Conservation (phyloP, 2,888 invertebrate species). For the Pristionchus exspectatus region DNA sequence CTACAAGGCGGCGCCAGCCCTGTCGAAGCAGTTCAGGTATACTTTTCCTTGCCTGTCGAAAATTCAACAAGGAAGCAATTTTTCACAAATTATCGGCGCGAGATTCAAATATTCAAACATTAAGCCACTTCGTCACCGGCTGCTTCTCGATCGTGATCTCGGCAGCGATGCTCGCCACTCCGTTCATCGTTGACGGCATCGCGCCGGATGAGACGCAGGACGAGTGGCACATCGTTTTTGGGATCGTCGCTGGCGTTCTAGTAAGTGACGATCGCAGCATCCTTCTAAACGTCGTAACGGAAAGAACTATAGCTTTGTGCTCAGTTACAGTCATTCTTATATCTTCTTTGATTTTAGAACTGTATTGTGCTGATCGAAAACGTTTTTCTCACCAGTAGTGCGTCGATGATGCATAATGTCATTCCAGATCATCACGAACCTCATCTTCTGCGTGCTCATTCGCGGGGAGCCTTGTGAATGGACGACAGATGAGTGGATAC, state of each 20-base stretch:
- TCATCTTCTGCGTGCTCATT: constrained; percentile 70
- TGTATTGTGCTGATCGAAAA: too few species aligned
- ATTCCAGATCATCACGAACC: constrained; percentile 69
- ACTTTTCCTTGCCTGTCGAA: background rate
- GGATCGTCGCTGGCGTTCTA: constrained; percentile 65
- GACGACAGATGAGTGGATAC: constrained; percentile 59
- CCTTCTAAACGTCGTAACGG: too few species aligned
- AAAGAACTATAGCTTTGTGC: too few species aligned
- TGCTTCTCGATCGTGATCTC: constrained; percentile 76
- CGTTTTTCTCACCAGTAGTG: too few species aligned
- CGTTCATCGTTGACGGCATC: constrained; percentile 71
- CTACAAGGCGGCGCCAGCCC: constrained; percentile 76
- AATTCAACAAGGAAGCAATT: background rate
- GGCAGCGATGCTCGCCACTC: constrained; percentile 73
- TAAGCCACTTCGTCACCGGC: constrained; percentile 77
- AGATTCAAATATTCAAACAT: background rate
- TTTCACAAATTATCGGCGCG: background rate
- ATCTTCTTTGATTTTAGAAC: too few species aligned
- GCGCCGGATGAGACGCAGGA: constrained; percentile 71
- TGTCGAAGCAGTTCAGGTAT: constrained; percentile 74
- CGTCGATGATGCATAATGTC: too few species aligned
- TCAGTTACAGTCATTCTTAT: too few species aligned
- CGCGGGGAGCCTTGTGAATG: constrained; percentile 72
- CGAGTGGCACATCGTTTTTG: constrained; percentile 72
- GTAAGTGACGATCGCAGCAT: too few species aligned